Conservation (phyloP, 1,140 invertebrate species). For the Drosophila neocordata region DNA sequence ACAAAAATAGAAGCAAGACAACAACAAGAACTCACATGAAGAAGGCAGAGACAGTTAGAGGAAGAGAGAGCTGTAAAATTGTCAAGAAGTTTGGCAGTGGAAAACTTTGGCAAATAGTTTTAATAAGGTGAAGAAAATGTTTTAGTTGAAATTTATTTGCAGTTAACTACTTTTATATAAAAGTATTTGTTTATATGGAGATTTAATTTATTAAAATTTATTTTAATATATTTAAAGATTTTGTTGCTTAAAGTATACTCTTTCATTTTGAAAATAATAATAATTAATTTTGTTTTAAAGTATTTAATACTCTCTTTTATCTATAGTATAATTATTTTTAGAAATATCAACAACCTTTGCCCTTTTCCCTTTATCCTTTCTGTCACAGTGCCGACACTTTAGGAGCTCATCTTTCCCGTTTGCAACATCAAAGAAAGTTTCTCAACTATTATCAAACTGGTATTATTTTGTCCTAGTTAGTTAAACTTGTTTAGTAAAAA, state of each 20-base stretch:
- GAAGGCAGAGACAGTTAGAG: not conserved
- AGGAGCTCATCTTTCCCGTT: not conserved
- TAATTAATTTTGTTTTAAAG: too few relatives aligned
- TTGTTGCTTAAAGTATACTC: too few relatives aligned
- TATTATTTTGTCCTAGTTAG: conserved; percentile 8
- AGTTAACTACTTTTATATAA: not conserved
- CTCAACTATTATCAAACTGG: not conserved
- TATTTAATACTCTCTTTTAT: too few relatives aligned
- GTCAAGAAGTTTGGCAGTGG: conserved; percentile 10
- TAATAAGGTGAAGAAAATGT: not conserved
- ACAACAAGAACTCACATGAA: too few relatives aligned
- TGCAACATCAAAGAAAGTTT: not conserved
- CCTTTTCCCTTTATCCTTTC: too few relatives aligned
- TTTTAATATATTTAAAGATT: too few relatives aligned
- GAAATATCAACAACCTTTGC: too few relatives aligned
- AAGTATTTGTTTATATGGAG: too few relatives aligned
- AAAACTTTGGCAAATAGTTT: conserved; percentile 4
- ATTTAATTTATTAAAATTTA: too few relatives aligned
- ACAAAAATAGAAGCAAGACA: too few relatives aligned
- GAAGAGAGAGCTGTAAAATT: not conserved
- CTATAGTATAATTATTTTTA: too few relatives aligned
- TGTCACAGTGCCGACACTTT: not conserved
- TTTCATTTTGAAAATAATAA: too few relatives aligned
- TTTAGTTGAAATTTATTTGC: not conserved
- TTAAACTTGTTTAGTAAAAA: conserved; percentile 1